Evolutionary conservation across 2,888 invertebrate species (phyloP), one percentile per base, ranked within the genome.

Genomic region (Xestia xanthographa): DNA sequence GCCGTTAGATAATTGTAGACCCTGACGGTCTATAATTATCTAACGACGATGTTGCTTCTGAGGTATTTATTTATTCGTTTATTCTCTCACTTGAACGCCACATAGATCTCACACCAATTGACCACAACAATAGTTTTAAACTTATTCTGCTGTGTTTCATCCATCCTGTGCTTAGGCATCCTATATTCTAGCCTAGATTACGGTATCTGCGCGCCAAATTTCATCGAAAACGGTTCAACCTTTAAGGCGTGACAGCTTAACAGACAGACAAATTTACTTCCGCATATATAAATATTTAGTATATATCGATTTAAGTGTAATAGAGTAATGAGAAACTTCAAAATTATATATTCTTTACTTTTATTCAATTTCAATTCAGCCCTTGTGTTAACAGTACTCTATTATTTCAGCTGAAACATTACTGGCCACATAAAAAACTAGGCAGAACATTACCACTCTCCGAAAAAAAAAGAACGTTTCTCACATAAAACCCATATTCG

Each of bases 401-500:
- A 60, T 60, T 60, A 60, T 60, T 45, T 41, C 22, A 8, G 41
- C 4, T 45, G 50, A 26, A 81, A 38, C 34, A 34, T 60, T 53
- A 66, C 20, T 0, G 11, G 9, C 12, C 22, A 38, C n/a, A 77
- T 22, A 71, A 48, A 67, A 77, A 41, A 60, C 34, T 34, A 53
- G 22, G 38, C 48, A 50, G 43, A 45, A 14, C 65, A 84, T 69
- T 84, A 74, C 9, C 12, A 71, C 29, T 70, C 22, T 8, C 22
- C 48, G 22, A 70, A 74, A 66, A 81, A 66, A 65, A 66, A 43
- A 60, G 45, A 38, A 58, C n/a, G n/a, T 72, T 80, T 62, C 65
- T 43, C 71, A 78, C 65, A 72, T 80, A 83, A 86, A 86, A 81
- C 72, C 53, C 80, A 77, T 65, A 50, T 67, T 29, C 70, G 50